Evolutionary conservation across 1,140 invertebrate species (phyloP), one percentile per base, ranked within the genome.

Genomic region (Calycopis cecrops): DNA sequence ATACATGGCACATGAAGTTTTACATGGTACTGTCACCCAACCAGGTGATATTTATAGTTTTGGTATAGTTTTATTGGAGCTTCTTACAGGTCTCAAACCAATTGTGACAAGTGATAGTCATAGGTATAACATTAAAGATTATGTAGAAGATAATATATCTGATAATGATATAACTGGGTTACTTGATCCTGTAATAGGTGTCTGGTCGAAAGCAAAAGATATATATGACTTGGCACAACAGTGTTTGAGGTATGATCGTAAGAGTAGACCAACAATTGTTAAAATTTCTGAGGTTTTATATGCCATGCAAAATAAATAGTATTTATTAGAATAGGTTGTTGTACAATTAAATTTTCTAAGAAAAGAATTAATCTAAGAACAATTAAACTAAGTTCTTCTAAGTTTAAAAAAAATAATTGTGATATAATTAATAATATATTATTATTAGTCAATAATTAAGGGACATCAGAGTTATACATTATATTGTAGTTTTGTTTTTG

Each of bases 1-100:
- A 0, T 95, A 95, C 76, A 93, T 95, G 92, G 90, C 94, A 28
- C 92, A 92, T 0, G 94, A 95, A 84, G 93, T 92, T 7, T 90
- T 91, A 63, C 79, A 88, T 51, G 92, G 93, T 2, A 92, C 93
- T 47, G 87, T 95, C 42, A 93, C 93, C 18, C 88, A 91, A 12
- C 94, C 94, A 87, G 89, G 92, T 61, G 94, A 95, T 73, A 90
- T 92, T 10, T 95, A 91, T 73, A 94, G 93, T 72, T 95, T 91
- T 89, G 94, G 94, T 7, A 91, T 95, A 42, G 93, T 94, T n/a
- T 62, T 94, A 9, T 75, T 94, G 34, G 93, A 94, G 82, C 59
- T 94, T 34, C 65, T 94, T 12, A 94, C 93, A 28, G 92, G 92
- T 28, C 80, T 93, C 21, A 87, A 89, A 40, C 89, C 91, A 11